These are phyloP conservation scores for Saturnia japonica DNA, from an alignment of 2,888 invertebrate genomes.

Conservation along the genomic window DNA sequence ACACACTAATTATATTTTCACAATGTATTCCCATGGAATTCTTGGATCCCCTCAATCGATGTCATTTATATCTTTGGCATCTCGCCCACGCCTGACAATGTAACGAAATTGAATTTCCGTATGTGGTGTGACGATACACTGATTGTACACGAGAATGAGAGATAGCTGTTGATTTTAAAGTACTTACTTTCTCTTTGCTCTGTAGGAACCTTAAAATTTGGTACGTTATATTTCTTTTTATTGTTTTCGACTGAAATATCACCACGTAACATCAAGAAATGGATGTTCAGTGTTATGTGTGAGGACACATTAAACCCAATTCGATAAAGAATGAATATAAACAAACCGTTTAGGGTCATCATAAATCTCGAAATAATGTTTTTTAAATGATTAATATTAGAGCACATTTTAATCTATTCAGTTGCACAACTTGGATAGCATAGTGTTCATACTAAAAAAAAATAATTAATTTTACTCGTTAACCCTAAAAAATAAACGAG, in stretches of 20 bases:
- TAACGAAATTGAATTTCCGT: slow-evolving; percentile 60
- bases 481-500: too few relatives aligned
- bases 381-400: too few relatives aligned
- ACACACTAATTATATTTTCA: slow-evolving; percentile 69
- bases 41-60: slow-evolving; percentile 47
- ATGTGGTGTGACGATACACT: slow-evolving; percentile 54
- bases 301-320: neutral
- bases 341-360: too few relatives aligned
- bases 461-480: too few relatives aligned
- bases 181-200: slow-evolving; percentile 10
- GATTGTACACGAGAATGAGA: slow-evolving; percentile 48
- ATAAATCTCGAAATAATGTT: too few relatives aligned
- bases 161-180: slow-evolving; percentile 34
- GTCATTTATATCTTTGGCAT: slow-evolving; percentile 56
- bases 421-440: too few relatives aligned
- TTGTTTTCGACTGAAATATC: neutral
- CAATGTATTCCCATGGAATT: slow-evolving; percentile 53
- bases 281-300: neutral
- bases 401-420: too few relatives aligned
- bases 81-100: slow-evolving; percentile 55
- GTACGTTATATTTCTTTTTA: neutral
- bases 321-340: too few relatives aligned
- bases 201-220: neutral
- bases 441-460: too few relatives aligned
- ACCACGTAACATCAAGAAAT: neutral